These are phyloP conservation scores for Anguilla pacifica DNA, from an alignment of 2,797 vertebrate species.

Conservation along the genomic window DNA sequence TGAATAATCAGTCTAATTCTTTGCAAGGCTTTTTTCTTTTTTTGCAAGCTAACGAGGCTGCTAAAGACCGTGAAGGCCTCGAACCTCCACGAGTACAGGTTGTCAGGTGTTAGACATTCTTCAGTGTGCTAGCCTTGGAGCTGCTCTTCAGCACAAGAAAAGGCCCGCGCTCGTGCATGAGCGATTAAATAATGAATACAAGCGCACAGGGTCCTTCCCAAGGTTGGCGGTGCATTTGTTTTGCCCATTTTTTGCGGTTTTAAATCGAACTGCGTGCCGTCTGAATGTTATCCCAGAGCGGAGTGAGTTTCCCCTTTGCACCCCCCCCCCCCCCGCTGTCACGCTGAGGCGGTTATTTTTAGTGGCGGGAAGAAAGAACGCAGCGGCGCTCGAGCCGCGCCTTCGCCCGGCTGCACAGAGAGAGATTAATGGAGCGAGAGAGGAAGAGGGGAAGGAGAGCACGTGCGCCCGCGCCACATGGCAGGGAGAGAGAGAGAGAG, in stretches of 20 bases:
- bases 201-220: slow-evolving; percentile 38
- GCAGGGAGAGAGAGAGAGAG: slow-evolving; percentile 53
- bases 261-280: slow-evolving; percentile 36
- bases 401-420: slow-evolving; percentile 67
- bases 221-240: slow-evolving; percentile 48
- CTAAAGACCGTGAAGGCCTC: not conserved
- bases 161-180: slow-evolving; percentile 6
- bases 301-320: slow-evolving; percentile 39
- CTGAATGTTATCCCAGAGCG: slow-evolving; percentile 59
- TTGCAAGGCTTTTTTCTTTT: not conserved
- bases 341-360: slow-evolving; percentile 78
- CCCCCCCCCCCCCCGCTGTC: slow-evolving; percentile 50
- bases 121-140: not conserved
- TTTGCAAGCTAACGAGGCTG: not conserved
- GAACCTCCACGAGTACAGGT: not conserved
- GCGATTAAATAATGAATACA: slow-evolving; percentile 23
- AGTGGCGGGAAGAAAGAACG: slow-evolving; percentile 66
- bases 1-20: not conserved
- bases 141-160: not conserved
- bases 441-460: slow-evolving; percentile 67
- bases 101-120: not conserved
- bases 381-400: slow-evolving; percentile 57
- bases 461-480: slow-evolving; percentile 73
- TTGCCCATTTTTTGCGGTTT: not conserved
- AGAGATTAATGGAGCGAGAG: slow-evolving; percentile 72